phyloP scores from a whole-genome alignment of 2,888 invertebrate species.

The Epirrita christyi region DNA sequence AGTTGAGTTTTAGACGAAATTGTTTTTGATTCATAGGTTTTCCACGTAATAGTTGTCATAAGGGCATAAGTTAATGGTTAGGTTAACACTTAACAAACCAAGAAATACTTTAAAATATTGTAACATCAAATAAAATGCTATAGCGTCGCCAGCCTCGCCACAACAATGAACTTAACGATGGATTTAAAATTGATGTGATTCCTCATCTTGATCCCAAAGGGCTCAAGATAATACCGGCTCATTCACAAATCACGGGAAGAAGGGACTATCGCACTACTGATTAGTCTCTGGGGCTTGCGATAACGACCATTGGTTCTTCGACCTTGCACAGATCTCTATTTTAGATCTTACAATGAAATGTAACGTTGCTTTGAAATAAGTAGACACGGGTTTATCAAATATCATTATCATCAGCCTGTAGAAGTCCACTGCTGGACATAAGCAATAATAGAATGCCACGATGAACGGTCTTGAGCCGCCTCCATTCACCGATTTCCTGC shows the following conservation, averaged over 20 bases:
- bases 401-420: too few species aligned
- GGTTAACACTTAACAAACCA: too few species aligned
- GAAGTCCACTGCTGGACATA: too few species aligned
- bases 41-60: too few species aligned
- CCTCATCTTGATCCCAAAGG: background rate
- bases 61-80: too few species aligned
- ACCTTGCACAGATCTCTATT: constrained; percentile 5
- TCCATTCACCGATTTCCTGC: too few species aligned
- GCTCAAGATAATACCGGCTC: constrained; percentile 18
- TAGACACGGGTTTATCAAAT: too few species aligned
- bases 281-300: constrained; percentile 18
- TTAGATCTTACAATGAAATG: constrained; percentile 4
- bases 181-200: background rate
- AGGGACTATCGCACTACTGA: constrained; percentile 13
- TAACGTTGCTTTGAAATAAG: background rate
- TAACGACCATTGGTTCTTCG: constrained; percentile 11
- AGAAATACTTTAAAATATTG: too few species aligned
- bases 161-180: background rate
- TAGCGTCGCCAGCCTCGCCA: too few species aligned
- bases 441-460: too few species aligned
- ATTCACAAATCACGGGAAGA: constrained; percentile 28
- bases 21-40: background rate
- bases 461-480: too few species aligned
- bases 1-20: background rate
- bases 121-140: too few species aligned